Percentiles rank a stretch among this genome's conserved stretches.
phyloP scores from a whole-genome alignment of 1,140 invertebrate genomes.

The Apis laboriosa region DNA sequence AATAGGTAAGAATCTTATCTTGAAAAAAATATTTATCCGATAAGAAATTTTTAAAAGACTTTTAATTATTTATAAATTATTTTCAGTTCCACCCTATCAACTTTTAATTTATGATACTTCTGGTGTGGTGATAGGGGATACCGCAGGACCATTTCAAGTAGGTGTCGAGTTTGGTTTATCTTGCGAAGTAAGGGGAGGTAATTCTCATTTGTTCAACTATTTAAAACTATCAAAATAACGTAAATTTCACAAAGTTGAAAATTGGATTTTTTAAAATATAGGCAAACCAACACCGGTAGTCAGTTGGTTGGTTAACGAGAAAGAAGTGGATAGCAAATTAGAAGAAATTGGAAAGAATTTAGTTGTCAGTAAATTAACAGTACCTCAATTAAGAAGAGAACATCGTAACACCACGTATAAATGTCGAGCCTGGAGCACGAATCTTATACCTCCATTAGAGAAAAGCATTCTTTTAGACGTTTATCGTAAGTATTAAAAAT shows the following conservation, averaged over 20 bases:
- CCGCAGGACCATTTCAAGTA: conserved; percentile 92
- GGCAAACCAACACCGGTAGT: conserved; percentile 91
- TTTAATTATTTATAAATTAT: conserved; percentile 10
- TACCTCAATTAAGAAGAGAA: conserved; percentile 86
- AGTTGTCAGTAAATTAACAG: conserved; percentile 88
- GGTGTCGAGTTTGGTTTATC: conserved; percentile 90
- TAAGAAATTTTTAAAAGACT: not conserved
- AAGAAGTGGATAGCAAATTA: conserved; percentile 81
- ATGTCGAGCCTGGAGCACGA: conserved; percentile 92
- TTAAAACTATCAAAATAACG: not conserved
- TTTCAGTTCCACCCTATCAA: conserved; percentile 91
- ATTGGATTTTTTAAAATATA: conserved; percentile 71
- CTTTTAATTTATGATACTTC: conserved; percentile 91
- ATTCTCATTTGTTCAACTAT: conserved; percentile 71
- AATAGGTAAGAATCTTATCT: conserved; percentile 87
- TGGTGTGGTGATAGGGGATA: conserved; percentile 86
- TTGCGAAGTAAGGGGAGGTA: conserved; percentile 95
- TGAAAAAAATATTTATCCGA: not conserved
- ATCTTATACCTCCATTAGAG: conserved; percentile 89
- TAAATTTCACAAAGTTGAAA: not conserved
- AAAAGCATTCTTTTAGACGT: conserved; percentile 89
- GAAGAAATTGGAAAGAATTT: conserved; percentile 86
- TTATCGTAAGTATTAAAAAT: conserved; percentile 84
- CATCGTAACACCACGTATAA: conserved; percentile 92
- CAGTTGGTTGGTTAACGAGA: conserved; percentile 88